Percentiles rank a stretch among this genome's conserved stretches.
phyloP scores from a whole-genome alignment of 2,888 invertebrate species.

The Sarcophaga rosellei region DNA sequence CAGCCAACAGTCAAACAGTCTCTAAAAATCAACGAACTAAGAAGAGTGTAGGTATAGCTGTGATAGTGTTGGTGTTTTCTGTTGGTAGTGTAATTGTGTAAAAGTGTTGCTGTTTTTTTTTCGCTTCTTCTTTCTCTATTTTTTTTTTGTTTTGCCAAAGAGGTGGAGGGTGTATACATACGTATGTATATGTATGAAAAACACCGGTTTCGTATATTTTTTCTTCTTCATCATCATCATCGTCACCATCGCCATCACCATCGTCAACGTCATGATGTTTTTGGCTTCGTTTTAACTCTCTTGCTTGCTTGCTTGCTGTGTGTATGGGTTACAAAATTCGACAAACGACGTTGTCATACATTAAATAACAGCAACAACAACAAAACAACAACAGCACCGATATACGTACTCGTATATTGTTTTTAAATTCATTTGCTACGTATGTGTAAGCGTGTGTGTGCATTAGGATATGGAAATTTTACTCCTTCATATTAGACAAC shows the following conservation, averaged over 20 bases:
- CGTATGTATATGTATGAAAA: slow-evolving; percentile 35
- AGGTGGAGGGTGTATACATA: slow-evolving; percentile 42
- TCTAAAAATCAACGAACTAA: slow-evolving; percentile 26
- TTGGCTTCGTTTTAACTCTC: not conserved
- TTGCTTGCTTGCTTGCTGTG: slow-evolving; percentile 4
- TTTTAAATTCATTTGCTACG: slow-evolving; percentile 1
- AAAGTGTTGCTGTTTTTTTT: slow-evolving; percentile 20
- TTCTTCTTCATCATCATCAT: slow-evolving; percentile 22
- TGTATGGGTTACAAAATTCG: slow-evolving; percentile 52
- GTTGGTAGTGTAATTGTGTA: slow-evolving; percentile 8
- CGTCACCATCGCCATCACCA: slow-evolving; percentile 22
- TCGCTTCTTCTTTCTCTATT: not conserved
- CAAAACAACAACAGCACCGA: not conserved
- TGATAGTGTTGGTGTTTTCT: not conserved
- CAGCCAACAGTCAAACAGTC: slow-evolving; percentile 23
- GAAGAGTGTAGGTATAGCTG: not conserved
- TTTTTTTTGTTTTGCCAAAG: slow-evolving; percentile 10
- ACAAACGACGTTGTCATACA: slow-evolving; percentile 34
- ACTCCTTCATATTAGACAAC: slow-evolving; percentile 58
- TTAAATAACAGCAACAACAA: slow-evolving; percentile 8
- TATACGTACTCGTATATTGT: not conserved
- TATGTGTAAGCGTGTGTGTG: slow-evolving; percentile 27
- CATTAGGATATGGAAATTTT: slow-evolving; percentile 61
- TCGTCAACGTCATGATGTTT: slow-evolving; percentile 25
- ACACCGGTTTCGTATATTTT: slow-evolving; percentile 41